Evolutionary conservation across 2,797 vertebrate genomes (phyloP), one percentile per base, ranked within the genome.

Genomic region (Anguilla obscura): DNA sequence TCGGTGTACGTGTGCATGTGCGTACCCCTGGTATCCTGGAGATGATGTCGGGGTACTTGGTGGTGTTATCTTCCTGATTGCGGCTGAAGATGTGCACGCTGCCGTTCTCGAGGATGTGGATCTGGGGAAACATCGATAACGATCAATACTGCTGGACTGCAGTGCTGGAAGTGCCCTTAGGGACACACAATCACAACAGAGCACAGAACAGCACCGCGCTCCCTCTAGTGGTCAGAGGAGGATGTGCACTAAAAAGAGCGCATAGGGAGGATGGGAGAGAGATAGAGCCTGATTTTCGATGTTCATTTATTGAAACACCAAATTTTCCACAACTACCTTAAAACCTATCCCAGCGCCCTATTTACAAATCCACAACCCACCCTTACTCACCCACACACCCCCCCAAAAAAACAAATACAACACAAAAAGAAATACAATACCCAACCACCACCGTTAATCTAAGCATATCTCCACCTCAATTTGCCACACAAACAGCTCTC

Each of bases 1-100:
- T 40, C 3, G 36, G 50, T 52, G 50, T 9, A 10, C 10, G 50
- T 52, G 50, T 52, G 50, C 10, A 85, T 87, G 58, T 71, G 14
- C 1, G 3, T 92, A 98, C 98, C 97, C 97, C 97, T 84, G 97
- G 96, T 50, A 98, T 95, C 85, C 97, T 95, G 40, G 95, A 93
- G 92, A 98, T 96, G 90, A 99, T 96, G 90, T 99, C 98, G 0
- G 98, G 98, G 90, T 98, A 99, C 93, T 97, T 98, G 89, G 93
- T 95, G 0, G 97, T 98, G 93, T 97, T 99, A 94, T 98, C 97
- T 89, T 99, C 98, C 90, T 98, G 97, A 92, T 98, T 98, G 87
- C 98, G 96, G 91, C 98, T 99, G 92, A 98, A 99, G 87, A 99
- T 90, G 87, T 94, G 95, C 69, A 98, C 96, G 84, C 97, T 96